Evolutionary conservation across 2,888 invertebrate species (phyloP).

Genomic region (Phania funesta): DNA sequence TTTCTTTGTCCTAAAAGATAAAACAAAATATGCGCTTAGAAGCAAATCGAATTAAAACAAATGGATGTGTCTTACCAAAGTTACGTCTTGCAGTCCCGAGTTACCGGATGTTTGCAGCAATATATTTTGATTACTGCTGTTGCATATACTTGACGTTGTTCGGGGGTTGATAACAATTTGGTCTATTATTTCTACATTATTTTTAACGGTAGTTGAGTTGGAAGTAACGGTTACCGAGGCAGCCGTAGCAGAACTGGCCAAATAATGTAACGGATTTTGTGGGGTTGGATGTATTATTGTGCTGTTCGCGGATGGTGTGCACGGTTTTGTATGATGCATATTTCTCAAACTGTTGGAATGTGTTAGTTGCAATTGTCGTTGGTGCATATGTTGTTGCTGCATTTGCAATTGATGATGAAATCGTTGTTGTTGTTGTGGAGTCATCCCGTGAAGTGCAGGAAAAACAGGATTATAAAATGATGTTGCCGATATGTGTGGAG

Average conservation of each 20-base stretch:
- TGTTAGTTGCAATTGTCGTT: slow-evolving; percentile 61
- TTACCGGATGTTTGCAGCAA: slow-evolving; percentile 65
- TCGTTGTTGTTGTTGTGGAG: slow-evolving; percentile 70
- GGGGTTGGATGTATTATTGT: slow-evolving; percentile 24
- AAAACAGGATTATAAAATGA: slow-evolving; percentile 71
- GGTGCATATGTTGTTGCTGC: slow-evolving; percentile 71
- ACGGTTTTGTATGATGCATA: slow-evolving; percentile 48
- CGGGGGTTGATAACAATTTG: slow-evolving; percentile 42
- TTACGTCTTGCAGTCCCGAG: slow-evolving; percentile 68
- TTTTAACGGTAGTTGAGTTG: slow-evolving; percentile 45
- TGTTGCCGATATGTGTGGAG: slow-evolving; percentile 54
- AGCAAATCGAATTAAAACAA: background rate
- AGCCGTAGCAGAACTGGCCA: slow-evolving; percentile 65
- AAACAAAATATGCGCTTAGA: background rate
- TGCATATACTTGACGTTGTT: slow-evolving; percentile 18
- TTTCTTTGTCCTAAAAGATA: slow-evolving; percentile 83
- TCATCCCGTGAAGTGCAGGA: slow-evolving; percentile 69
- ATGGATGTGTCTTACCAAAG: slow-evolving; percentile 50
- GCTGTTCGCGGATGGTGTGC: slow-evolving; percentile 14
- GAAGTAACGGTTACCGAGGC: slow-evolving; percentile 59
- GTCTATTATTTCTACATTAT: slow-evolving; percentile 18
- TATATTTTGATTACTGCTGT: slow-evolving; percentile 58
- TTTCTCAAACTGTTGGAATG: slow-evolving; percentile 54
- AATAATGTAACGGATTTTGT: slow-evolving; percentile 69
- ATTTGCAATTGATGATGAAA: slow-evolving; percentile 70